phyloP scores from a whole-genome alignment of 2,113 vertebrate species.

The Lagopus leucura region DNA sequence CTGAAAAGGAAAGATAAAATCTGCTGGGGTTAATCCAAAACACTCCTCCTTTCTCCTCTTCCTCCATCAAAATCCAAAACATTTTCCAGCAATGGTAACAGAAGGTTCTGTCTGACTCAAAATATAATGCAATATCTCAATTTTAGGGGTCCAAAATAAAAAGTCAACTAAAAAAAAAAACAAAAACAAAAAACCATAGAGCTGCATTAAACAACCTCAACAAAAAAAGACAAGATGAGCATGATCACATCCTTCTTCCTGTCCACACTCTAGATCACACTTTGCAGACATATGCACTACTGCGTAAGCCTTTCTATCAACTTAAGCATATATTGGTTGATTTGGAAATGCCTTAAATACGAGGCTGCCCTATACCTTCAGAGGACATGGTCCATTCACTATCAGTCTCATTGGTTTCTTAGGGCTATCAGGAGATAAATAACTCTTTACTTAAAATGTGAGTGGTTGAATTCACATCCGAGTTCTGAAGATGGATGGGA shows the following conservation, averaged over 20 bases:
- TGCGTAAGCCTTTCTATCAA: not conserved
- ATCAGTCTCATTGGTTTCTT: not conserved
- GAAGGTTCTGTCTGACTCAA: not conserved
- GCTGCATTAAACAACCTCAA: not conserved
- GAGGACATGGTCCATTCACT: not conserved
- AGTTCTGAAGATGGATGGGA: not conserved
- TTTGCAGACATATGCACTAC: not conserved
- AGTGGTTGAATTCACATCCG: not conserved
- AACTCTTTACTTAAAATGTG: not conserved
- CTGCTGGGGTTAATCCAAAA: not conserved
- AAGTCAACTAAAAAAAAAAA: not conserved
- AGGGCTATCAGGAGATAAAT: not conserved
- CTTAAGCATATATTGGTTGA: not conserved
- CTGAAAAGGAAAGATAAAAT: slow-evolving; percentile 3
- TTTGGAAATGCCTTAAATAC: not conserved
- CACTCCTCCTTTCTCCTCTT: not conserved
- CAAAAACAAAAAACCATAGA: not conserved
- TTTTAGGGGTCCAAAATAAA: not conserved
- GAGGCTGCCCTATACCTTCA: not conserved
- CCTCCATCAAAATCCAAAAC: not conserved
- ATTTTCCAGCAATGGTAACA: not conserved
- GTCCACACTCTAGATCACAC: not conserved
- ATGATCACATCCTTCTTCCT: not conserved
- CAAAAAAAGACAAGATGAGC: not conserved
- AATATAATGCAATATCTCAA: not conserved